These are phyloP conservation scores for Lepilemur ruficaudatus DNA, from an alignment of 2,797 vertebrate species.

Conservation along the genomic window DNA sequence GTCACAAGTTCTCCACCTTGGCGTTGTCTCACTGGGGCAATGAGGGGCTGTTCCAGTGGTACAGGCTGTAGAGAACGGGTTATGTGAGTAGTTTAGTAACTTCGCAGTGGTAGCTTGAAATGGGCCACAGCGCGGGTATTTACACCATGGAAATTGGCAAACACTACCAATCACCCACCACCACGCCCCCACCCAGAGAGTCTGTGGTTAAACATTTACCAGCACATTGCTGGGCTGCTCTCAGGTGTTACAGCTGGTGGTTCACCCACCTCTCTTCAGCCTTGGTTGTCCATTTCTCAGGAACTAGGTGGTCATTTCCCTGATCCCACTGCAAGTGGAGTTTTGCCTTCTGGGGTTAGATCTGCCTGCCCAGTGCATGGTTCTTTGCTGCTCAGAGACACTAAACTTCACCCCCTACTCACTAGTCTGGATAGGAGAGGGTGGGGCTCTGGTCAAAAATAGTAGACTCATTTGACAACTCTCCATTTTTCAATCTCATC, in stretches of 20 bases:
- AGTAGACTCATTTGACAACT: background rate
- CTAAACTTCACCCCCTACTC: background rate
- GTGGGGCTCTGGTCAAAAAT: background rate
- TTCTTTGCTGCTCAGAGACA: background rate
- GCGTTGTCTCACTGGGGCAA: background rate
- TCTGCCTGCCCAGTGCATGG: background rate
- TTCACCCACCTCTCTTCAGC: background rate
- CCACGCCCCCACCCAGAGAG: no score
- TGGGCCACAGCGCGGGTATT: background rate
- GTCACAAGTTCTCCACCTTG: background rate
- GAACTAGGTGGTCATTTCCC: background rate
- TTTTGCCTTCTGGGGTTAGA: background rate
- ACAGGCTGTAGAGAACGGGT: background rate
- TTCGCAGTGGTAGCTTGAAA: background rate
- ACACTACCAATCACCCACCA: background rate
- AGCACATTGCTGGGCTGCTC: background rate
- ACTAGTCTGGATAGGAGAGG: background rate
- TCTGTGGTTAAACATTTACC: background rate
- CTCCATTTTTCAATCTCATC: background rate
- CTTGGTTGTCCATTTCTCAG: background rate
- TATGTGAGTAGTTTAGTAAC: background rate
- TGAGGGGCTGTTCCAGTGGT: background rate
- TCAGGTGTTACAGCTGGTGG: background rate
- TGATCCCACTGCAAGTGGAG: background rate
- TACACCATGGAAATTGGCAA: background rate